A percentile compares a stretch with the other conserved stretches of the same genome.
These are phyloP conservation scores for Naso thynnoides DNA, from an alignment of 2,797 vertebrate species.

Conservation along the genomic window DNA sequence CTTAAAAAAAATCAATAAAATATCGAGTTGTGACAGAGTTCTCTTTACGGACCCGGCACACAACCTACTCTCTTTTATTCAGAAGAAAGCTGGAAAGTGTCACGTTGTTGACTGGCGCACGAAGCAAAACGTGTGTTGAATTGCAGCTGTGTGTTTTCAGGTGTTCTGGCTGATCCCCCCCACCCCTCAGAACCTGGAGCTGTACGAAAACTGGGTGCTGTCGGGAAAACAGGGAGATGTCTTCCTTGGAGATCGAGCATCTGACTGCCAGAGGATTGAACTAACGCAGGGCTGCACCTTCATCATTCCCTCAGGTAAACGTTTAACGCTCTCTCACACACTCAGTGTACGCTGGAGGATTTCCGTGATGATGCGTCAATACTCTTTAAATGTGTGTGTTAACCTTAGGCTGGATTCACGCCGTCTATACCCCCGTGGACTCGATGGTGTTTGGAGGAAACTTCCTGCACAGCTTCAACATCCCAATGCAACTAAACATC, in stretches of 20 bases:
- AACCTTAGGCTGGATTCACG: constrained; percentile 99
- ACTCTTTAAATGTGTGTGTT: constrained; percentile 26
- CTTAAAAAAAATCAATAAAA: no score
- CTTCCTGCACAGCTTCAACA: constrained; percentile 99
- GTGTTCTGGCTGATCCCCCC: constrained; percentile 99
- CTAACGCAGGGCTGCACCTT: constrained; percentile 97
- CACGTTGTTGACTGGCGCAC: not conserved
- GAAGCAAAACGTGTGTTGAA: not conserved
- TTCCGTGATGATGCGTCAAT: not conserved
- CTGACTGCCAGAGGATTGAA: constrained; percentile 94
- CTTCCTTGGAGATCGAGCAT: constrained; percentile 95
- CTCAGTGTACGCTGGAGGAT: not conserved
- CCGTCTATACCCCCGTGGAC: constrained; percentile 97
- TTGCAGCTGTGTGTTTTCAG: constrained; percentile 74
- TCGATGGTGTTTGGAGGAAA: constrained; percentile 98
- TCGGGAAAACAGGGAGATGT: constrained; percentile 99
- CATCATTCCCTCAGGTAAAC: constrained; percentile 99
- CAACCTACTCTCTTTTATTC: no score
- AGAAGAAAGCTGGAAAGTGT: not conserved
- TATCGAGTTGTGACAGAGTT: no score
- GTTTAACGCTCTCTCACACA: not conserved
- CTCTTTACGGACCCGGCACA: no score
- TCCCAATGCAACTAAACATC: constrained; percentile 98
- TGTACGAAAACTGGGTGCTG: constrained; percentile 98
- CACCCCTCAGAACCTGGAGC: constrained; percentile 94